Evolutionary conservation across 1,140 invertebrate species (phyloP), one percentile per base, ranked within the genome.

Genomic region (Leptopilina clavipes): DNA sequence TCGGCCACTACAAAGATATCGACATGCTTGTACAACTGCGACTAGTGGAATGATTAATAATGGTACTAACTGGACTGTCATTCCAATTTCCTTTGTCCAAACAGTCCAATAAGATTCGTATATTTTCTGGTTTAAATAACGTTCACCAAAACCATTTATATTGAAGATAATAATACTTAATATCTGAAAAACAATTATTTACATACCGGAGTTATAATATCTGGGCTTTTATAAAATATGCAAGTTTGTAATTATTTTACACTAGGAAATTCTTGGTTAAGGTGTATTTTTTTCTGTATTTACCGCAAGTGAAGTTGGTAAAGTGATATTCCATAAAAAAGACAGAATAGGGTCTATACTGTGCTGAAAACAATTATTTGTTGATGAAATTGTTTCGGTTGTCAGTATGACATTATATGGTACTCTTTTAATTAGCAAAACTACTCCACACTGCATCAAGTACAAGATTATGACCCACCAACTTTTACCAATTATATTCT

Each of bases 391-490:
- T 52, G 96, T 87, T 79, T 95, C 93, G 5, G 93, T 92, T 1
- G 96, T 95, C 54, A 97, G 92, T 83, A 97, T 96, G 0, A 95
- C 95, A 74, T 94, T 94, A 85, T 96, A 97, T 0, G 96, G 96
- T 22, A 95, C 92, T 8, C 96, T 96, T 31, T 96, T 92, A 8
- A 97, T 94, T 82, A 95, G 93, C 85, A 97, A 96, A 48, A 97
- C 93, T 19, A 94, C 96, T 76, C 93, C 92, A 22, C 96, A 92
- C 90, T 96, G 92, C 14, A 95, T 88, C 12, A 96, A 90, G 85
- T 97, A 96, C 59, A 97, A 90, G 45, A 95, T 91, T 85, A 96
- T 94, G 43, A 97, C 93, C 94, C 96, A 97, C 96, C 97, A 98
- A 0, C 93, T 92, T 7, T 95, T 95, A 17, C 95, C 95, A 79